These are phyloP conservation scores for Danio choprae DNA, from an alignment of 2,797 vertebrate genomes.

Conservation along the genomic window DNA sequence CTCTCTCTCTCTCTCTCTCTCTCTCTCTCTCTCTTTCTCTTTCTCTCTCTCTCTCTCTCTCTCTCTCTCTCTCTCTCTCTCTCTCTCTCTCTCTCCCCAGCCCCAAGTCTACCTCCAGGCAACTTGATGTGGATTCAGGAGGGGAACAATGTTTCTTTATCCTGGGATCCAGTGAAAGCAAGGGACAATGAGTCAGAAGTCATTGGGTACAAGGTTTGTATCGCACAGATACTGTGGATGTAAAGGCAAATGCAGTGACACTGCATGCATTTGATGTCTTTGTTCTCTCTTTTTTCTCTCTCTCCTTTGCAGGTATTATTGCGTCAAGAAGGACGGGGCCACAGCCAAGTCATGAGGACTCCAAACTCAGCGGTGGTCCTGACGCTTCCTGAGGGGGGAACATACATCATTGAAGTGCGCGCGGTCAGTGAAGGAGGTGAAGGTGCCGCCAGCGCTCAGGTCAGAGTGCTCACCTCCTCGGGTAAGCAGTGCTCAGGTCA, in stretches of 20 bases:
- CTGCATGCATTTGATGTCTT: constrained; percentile 8
- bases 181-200: constrained; percentile 95
- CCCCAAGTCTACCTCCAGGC: constrained; percentile 88
- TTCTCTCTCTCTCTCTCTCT: too few relatives aligned
- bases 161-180: constrained; percentile 92
- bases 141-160: constrained; percentile 91
- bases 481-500: constrained; percentile 73
- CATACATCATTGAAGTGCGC: constrained; percentile 93
- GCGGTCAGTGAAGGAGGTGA: constrained; percentile 94
- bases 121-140: constrained; percentile 95
- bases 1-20: too few relatives aligned
- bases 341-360: constrained; percentile 92
- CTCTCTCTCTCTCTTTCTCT: constrained; percentile 16
- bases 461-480: constrained; percentile 91
- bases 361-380: constrained; percentile 90
- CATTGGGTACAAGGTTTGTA: constrained; percentile 93
- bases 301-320: constrained; percentile 83
- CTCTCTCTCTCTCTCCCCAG: constrained; percentile 69
- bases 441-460: constrained; percentile 87
- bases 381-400: constrained; percentile 89
- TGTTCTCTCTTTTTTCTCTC: neutral
- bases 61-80: too few relatives aligned
- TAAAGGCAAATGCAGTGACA: neutral
- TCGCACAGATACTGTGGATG: neutral
- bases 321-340: constrained; percentile 90